These are phyloP conservation scores for Drosophila anomalipes DNA, from an alignment of 2,888 invertebrate genomes.

Conservation along the genomic window DNA sequence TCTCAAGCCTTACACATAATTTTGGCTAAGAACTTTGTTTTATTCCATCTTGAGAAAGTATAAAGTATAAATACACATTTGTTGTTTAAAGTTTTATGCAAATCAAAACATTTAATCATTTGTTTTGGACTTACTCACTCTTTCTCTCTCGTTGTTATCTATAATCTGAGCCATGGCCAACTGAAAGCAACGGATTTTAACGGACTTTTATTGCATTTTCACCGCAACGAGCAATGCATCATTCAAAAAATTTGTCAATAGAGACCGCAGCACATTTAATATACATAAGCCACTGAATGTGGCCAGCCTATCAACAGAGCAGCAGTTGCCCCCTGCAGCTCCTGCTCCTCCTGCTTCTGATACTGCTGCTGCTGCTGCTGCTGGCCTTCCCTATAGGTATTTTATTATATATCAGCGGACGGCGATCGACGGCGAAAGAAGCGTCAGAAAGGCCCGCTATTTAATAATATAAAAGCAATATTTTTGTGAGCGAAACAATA, in stretches of 20 bases:
- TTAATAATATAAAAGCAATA: constrained; percentile 80
- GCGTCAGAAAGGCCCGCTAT: constrained; percentile 46
- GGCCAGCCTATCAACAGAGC: constrained; percentile 43
- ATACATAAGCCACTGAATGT: constrained; percentile 44
- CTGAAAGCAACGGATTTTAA: constrained; percentile 69
- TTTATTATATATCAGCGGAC: constrained; percentile 74
- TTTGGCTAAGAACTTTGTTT: neutral
- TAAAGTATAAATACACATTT: neutral
- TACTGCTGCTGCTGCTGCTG: constrained; percentile 7
- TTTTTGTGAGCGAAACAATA: constrained; percentile 83
- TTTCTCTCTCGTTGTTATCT: neutral
- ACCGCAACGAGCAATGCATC: constrained; percentile 68
- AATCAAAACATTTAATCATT: neutral
- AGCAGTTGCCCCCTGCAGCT: neutral
- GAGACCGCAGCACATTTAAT: constrained; percentile 76
- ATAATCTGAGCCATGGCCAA: constrained; percentile 34
- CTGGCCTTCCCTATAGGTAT: constrained; percentile 70
- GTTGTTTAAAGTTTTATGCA: neutral
- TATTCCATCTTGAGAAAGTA: neutral
- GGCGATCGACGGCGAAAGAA: constrained; percentile 52
- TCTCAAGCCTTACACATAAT: neutral
- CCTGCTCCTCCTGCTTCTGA: constrained; percentile 2
- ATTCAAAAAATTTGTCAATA: constrained; percentile 79
- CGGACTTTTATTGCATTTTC: constrained; percentile 68
- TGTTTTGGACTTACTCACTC: neutral